Conservation (phyloP, 2,888 invertebrate genomes). For the Eupithecia subumbrata region DNA sequence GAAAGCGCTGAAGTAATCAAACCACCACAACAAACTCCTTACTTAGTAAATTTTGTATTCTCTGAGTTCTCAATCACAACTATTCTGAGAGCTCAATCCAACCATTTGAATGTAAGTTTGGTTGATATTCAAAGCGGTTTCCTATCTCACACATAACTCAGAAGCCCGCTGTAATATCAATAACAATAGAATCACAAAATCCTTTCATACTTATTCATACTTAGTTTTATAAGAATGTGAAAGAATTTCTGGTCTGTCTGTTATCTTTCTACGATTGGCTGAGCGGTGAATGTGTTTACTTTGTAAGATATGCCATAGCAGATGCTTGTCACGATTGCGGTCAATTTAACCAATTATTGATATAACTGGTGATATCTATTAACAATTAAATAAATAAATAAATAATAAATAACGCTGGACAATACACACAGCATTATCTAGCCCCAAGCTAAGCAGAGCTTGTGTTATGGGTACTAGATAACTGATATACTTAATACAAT, state of each 20-base stretch:
- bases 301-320: not conserved
- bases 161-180: constrained; percentile 9
- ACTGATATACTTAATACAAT: too few relatives aligned
- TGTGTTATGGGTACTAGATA: too few relatives aligned
- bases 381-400: too few relatives aligned
- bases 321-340: not conserved
- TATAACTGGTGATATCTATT: not conserved
- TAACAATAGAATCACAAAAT: constrained; percentile 5
- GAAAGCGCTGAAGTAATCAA: not conserved
- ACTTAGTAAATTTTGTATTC: not conserved
- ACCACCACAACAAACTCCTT: not conserved
- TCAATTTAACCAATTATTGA: not conserved
- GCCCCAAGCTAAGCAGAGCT: too few relatives aligned
- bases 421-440: too few relatives aligned
- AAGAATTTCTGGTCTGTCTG: not conserved
- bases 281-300: not conserved
- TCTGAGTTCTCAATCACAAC: not conserved
- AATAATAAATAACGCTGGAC: too few relatives aligned
- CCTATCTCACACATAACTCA: constrained; percentile 11
- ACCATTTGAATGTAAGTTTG: not conserved
- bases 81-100: not conserved
- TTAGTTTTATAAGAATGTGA: not conserved
- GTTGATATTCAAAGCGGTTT: not conserved
- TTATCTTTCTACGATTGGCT: not conserved
- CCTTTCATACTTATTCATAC: not conserved